Base-by-base conservation (phyloP, 2,113 vertebrate species). In the Ophthalmolycus amberensis region DNA sequence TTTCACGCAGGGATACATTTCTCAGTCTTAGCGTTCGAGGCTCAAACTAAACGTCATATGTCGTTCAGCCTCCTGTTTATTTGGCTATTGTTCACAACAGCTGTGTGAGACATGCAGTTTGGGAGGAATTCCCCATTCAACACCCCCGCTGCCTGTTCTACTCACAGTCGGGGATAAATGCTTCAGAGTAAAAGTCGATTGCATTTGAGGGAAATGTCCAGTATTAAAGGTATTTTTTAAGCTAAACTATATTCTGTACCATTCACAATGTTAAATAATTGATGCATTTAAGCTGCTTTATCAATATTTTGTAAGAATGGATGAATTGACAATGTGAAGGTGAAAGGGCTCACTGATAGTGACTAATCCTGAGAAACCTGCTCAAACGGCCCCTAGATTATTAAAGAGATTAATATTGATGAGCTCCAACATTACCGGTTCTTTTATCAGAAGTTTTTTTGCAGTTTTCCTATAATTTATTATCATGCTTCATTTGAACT, bases 1-100 rank as follows among this genome's bases (percentile, higher is more conserved):
- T 84, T 86, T 86, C 79, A 46, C 80, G 76, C 80, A 76, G 37
- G 59, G 77, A 38, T 85, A 32, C 22, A 76, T 71, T 80, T 79
- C 71, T 84, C 65, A 63, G 46, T 56, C 37, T 59, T 66, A 44
- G 70, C 1, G 8, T 77, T 77, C 34, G 76, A 40, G 72, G 56
- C 38, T 37, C 63, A 22, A 29, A 44, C 66, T 67, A 65, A 85
- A 89, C 58, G 78, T 80, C 60, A 72, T 3, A 29, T 66, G 76
- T 71, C 66, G 71, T 56, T 15, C 73, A 3, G 25, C 40, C 22
- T 48, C 9, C 62, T 27, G 74, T 64, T 44, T 25, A 40, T 79
- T 83, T 83, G 69, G 46, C 25, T 22, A 54, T 44, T 73, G 52
- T 73, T 79, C 77, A 78, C 22, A 75, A 63, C 66, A 80, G 77